Evolutionary conservation across 2,797 vertebrate species (phyloP).

Genomic region (Onychomys leucogaster): DNA sequence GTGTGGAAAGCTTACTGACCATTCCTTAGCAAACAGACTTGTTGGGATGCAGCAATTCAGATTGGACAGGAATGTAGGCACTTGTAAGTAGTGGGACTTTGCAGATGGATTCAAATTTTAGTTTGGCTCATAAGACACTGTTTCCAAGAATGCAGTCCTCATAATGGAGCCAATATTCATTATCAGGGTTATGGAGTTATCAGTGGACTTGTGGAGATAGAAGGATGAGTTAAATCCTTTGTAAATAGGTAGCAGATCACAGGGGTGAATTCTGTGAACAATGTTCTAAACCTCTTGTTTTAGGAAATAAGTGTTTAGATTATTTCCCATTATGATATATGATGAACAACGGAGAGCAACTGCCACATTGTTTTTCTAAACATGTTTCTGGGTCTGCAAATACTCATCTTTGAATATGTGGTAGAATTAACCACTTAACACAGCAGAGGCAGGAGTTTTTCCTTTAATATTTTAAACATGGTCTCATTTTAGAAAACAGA

Average conservation of each 20-base stretch:
- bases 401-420: background rate
- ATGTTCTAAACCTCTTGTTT: slow-evolving; percentile 1
- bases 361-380: background rate
- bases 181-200: background rate
- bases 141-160: background rate
- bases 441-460: background rate
- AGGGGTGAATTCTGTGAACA: background rate
- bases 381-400: background rate
- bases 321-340: background rate
- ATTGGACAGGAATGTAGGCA: background rate
- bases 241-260: background rate
- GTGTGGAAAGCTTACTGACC: background rate
- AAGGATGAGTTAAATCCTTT: background rate
- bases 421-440: background rate
- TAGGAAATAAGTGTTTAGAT: background rate
- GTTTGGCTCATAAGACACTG: background rate
- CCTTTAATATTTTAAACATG: background rate
- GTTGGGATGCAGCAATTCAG: background rate
- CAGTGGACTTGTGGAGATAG: background rate
- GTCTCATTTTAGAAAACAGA: background rate
- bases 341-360: background rate
- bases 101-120: background rate
- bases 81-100: background rate
- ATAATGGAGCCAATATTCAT: background rate
- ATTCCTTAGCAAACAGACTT: fast-evolving